These are phyloP conservation scores for Colistium nudipinnis DNA, from an alignment of 2,113 vertebrate species.

Conservation along the genomic window DNA sequence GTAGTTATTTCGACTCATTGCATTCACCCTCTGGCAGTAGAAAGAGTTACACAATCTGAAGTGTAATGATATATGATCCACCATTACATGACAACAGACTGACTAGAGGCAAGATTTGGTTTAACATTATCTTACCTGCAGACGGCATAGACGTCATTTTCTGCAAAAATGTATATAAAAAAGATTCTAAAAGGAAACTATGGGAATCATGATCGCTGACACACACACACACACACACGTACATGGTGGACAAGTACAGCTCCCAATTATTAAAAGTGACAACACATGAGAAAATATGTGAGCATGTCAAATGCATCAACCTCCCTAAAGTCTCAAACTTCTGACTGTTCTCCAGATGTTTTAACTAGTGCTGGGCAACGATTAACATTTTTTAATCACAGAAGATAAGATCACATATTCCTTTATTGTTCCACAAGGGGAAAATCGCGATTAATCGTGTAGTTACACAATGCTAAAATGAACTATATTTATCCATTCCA, in stretches of 20 bases:
- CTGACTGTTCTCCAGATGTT: neutral
- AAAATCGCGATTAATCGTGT: too few relatives aligned
- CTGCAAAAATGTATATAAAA: neutral
- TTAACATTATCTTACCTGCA: neutral
- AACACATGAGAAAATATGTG: too few relatives aligned
- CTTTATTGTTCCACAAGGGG: too few relatives aligned
- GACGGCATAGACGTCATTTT: neutral
- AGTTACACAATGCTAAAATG: too few relatives aligned
- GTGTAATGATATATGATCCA: neutral
- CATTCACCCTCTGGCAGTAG: constrained; percentile 19
- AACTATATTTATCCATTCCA: too few relatives aligned
- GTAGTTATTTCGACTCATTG: constrained; percentile 46
- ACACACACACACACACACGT: neutral
- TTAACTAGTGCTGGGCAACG: too few relatives aligned
- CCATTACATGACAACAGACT: constrained; percentile 4
- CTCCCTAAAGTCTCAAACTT: neutral
- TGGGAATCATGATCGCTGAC: neutral
- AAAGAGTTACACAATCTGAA: constrained; percentile 19
- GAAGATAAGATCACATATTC: too few relatives aligned
- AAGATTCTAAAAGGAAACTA: neutral
- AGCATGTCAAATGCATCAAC: neutral
- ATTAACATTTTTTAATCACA: too few relatives aligned
- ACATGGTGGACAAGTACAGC: neutral
- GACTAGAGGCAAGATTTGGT: neutral
- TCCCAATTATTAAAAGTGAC: neutral